Base-by-base conservation (phyloP, 2,797 vertebrate genomes). In the Macroramphosus scolopax region DNA sequence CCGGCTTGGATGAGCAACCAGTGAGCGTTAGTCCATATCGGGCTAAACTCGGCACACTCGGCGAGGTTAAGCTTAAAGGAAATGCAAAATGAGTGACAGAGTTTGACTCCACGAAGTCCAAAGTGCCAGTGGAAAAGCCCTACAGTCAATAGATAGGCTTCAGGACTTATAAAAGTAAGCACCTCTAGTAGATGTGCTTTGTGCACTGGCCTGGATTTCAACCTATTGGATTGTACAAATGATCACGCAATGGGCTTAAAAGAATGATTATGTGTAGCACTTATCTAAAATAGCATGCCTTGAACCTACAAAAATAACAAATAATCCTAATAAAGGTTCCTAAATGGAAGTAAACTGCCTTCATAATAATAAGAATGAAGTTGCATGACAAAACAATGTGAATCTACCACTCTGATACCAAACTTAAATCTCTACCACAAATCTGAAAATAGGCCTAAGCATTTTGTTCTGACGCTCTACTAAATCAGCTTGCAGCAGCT, bases 401-500 rank as follows among this genome's bases (percentile, higher is more conserved):
- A 41, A 61, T 37, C 22, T 17, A 15, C 30, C 30, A 52, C n/a
- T 51, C 14, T 54, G 36, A 63, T 24, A 5, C 34, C 24, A 42
- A 78, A 66, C 7, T 55, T 44, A 39, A 67, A 67, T 22, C 22
- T 49, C 32, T 17, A 6, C 35, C 14, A 56, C 32, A 35, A 44
- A 68, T 59, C 56, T 70, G 57, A 33, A 76, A 57, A 58, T 34
- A 42, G 45, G 52, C 57, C 74, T 50, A 62, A 64, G 72, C 37
- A 74, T 78, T 84, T 68, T 36, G 55, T 63, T 72, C 68, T 77
- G 70, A 81, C 16, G 63, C 72, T 79, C 75, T 47, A 58, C 55
- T 52, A 78, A 80, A 82, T 76, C 58, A 81, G 75, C 68, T 80
- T 76, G 64, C 65, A 13, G 41, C 72, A 78, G 74, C 65, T 81